A percentile compares a stretch with the other conserved stretches of the same genome.
Evolutionary conservation across 2,113 vertebrate species (phyloP).

Genomic region (Zosterops borbonicus): DNA sequence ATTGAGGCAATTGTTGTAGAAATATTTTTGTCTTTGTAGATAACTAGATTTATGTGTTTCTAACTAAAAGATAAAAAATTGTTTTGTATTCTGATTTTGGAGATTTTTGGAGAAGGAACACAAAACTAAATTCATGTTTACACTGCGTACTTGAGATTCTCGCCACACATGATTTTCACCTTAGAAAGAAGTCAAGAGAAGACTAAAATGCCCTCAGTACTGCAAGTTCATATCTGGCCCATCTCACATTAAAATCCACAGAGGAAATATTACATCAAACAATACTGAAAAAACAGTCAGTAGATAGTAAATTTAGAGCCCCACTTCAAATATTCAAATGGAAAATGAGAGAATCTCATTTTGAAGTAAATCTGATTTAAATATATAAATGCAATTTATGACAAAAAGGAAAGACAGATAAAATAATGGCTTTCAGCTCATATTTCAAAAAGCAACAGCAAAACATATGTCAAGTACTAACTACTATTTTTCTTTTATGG

Average conservation of each 20-base stretch:
- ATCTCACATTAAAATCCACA: background rate
- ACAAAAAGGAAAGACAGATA: background rate
- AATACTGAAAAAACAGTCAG: background rate
- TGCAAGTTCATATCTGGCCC: background rate
- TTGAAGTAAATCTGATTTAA: background rate
- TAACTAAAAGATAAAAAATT: background rate
- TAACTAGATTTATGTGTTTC: background rate
- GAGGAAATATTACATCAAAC: background rate
- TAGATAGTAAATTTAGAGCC: background rate
- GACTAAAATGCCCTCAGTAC: background rate
- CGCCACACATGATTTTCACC: background rate
- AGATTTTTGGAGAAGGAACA: background rate
- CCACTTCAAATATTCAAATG: background rate
- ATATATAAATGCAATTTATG: background rate
- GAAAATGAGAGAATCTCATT: background rate
- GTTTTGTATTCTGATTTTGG: background rate
- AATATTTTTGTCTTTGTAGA: background rate
- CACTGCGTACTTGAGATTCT: background rate
- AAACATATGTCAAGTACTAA: background rate
- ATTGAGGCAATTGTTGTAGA: background rate
- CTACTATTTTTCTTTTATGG: background rate
- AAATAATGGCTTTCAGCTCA: background rate
- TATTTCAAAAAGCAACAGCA: background rate
- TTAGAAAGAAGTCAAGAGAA: background rate
- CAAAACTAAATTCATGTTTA: background rate